A percentile compares a stretch with the other conserved stretches of the same genome.
Evolutionary conservation across 2,113 vertebrate species (phyloP).

Genomic region (Glareola pratincola): DNA sequence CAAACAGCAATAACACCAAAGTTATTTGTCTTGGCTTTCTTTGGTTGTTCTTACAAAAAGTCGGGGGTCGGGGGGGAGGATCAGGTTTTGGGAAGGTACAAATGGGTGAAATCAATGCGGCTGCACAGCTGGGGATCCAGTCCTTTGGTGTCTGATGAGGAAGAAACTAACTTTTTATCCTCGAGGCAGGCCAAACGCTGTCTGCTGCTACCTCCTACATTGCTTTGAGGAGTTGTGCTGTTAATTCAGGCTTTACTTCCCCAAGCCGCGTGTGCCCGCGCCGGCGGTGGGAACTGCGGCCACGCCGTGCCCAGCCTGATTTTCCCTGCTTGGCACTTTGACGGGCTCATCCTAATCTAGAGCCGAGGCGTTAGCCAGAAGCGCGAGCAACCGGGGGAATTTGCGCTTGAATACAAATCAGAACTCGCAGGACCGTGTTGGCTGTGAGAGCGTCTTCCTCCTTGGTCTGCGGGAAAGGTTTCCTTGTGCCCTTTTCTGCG

Average conservation of each 20-base stretch:
- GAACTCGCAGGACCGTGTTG: neutral
- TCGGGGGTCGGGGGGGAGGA: neutral
- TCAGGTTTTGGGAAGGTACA: neutral
- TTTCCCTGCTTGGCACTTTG: neutral
- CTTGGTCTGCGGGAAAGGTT: neutral
- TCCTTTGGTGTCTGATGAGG: neutral
- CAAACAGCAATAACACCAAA: neutral
- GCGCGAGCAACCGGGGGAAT: neutral
- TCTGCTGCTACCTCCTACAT: neutral
- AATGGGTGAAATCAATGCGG: neutral
- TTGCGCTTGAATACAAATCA: neutral
- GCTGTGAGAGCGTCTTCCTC: neutral
- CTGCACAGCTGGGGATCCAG: neutral
- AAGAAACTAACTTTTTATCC: neutral
- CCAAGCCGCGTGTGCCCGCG: fast-evolving
- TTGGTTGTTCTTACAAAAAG: neutral
- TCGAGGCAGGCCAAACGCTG: neutral
- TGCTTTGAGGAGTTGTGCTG: neutral
- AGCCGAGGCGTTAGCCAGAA: fast-evolving
- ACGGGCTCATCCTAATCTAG: neutral
- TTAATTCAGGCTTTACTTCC: neutral
- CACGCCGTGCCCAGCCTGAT: fast-evolving
- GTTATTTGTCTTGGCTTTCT: neutral
- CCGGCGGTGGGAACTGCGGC: fast-evolving
- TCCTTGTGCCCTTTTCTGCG: neutral